A percentile compares a stretch with the other conserved stretches of the same genome.
These are phyloP conservation scores for Macheiramphus alcinus DNA, from an alignment of 2,113 vertebrate genomes.

Conservation along the genomic window DNA sequence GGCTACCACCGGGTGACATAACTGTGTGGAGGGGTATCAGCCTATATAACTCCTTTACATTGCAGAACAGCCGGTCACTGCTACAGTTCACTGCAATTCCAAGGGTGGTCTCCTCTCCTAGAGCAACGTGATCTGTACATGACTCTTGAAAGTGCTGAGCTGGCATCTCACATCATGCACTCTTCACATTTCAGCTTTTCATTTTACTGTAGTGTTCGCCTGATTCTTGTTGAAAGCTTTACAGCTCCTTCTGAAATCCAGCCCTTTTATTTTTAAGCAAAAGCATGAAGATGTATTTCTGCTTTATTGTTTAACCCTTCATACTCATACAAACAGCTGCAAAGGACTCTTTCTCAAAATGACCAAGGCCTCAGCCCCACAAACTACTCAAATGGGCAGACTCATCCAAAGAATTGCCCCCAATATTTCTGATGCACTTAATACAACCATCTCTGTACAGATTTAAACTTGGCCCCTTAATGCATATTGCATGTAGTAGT, in stretches of 20 bases:
- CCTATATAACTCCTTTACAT: neutral
- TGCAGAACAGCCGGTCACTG: neutral
- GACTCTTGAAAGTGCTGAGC: neutral
- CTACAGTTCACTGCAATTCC: neutral
- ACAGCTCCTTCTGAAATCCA: neutral
- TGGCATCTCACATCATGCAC: neutral
- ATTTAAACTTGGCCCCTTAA: too few species aligned
- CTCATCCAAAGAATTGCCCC: neutral
- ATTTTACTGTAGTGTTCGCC: neutral
- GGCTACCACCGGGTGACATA: neutral
- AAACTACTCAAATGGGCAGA: neutral
- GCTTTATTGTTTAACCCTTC: neutral
- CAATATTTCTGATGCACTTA: neutral
- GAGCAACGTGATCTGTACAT: neutral
- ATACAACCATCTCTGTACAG: too few species aligned
- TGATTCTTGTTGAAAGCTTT: conserved; percentile 14
- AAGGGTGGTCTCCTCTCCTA: neutral
- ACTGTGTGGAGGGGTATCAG: neutral
- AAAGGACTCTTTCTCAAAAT: neutral
- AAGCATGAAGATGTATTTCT: neutral
- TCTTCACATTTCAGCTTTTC: conserved; percentile 30
- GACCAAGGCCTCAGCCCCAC: neutral
- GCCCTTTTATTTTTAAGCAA: neutral
- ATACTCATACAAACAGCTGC: neutral
- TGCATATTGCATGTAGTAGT: too few species aligned